phyloP scores from a whole-genome alignment of 2,888 invertebrate species.

The Caenorhabditis wallacei region DNA sequence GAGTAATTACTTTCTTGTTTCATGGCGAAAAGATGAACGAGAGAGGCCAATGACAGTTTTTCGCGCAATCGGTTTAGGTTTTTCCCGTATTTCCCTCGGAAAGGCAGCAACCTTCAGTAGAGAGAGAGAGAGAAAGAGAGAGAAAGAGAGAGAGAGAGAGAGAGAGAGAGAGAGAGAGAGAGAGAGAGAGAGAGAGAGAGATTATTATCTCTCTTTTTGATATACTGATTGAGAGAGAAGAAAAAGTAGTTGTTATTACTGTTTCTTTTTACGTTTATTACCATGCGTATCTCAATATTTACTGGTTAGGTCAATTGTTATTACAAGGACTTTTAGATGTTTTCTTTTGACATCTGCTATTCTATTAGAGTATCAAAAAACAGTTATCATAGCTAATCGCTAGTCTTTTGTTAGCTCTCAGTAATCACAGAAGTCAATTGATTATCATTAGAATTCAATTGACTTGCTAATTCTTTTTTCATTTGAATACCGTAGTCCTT shows the following conservation, averaged over 20 bases:
- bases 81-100: conserved; percentile 10
- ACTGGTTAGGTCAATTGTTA: conserved; percentile 19
- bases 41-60: conserved; percentile 17
- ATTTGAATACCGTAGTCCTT: not conserved
- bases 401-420: not conserved
- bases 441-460: not conserved
- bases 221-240: conserved; percentile 10
- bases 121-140: no score
- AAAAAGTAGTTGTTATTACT: conserved; percentile 46
- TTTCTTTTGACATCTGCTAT: not conserved
- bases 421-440: not conserved
- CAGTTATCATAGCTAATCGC: no score
- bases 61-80: conserved; percentile 48
- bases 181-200: no score
- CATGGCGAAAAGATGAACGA: not conserved
- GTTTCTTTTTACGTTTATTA: conserved; percentile 39
- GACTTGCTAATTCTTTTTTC: not conserved
- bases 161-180: no score
- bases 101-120: conserved; percentile 32
- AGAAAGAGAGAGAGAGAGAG: no score
- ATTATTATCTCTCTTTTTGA: conserved; percentile 27
- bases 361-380: no score
- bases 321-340: not conserved
- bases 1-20: conserved; percentile 50
- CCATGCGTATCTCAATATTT: conserved; percentile 13